Evolutionary conservation across 2,113 vertebrate species (phyloP).

Genomic region (Triplophysa tibetana): DNA sequence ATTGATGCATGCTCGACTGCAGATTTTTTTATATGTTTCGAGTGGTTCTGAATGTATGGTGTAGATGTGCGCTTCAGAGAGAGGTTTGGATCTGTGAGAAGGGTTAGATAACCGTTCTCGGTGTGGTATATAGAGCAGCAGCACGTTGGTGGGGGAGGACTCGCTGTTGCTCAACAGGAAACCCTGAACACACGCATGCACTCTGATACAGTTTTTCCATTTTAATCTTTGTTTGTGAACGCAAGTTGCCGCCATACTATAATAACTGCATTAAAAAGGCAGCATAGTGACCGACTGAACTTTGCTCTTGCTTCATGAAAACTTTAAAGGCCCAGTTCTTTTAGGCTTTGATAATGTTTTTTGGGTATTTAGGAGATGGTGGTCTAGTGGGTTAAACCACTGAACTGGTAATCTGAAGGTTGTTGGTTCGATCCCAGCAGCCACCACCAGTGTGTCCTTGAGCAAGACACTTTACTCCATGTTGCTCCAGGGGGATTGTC

Average conservation of each 20-base stretch:
- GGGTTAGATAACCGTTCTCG: conserved; percentile 13
- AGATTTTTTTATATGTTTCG: background rate
- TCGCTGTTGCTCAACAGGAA: conserved; percentile 51
- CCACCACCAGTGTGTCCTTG: too few relatives aligned
- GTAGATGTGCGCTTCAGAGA: background rate
- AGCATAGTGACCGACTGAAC: background rate
- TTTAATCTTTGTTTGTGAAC: conserved; percentile 13
- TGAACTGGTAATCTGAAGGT: too few relatives aligned
- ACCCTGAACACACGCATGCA: conserved; percentile 2
- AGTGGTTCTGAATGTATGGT: background rate
- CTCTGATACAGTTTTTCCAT: conserved; percentile 20
- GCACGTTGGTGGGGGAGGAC: conserved; percentile 21
- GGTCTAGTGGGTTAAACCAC: too few relatives aligned
- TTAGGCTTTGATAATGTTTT: too few relatives aligned
- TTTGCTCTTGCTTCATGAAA: background rate
- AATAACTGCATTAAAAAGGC: conserved; percentile 21
- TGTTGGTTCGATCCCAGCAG: too few relatives aligned
- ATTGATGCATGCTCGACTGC: background rate
- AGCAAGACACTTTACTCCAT: too few relatives aligned
- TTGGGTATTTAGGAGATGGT: too few relatives aligned
- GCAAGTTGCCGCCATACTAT: background rate
- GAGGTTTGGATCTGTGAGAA: conserved; percentile 10
- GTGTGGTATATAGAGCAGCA: conserved; percentile 5
- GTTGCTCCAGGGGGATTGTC: too few relatives aligned
- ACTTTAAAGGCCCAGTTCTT: too few relatives aligned